A percentile compares a stretch with the other conserved stretches of the same genome.
phyloP scores from a whole-genome alignment of 2,113 vertebrate species.

The Vanacampus margaritifer region DNA sequence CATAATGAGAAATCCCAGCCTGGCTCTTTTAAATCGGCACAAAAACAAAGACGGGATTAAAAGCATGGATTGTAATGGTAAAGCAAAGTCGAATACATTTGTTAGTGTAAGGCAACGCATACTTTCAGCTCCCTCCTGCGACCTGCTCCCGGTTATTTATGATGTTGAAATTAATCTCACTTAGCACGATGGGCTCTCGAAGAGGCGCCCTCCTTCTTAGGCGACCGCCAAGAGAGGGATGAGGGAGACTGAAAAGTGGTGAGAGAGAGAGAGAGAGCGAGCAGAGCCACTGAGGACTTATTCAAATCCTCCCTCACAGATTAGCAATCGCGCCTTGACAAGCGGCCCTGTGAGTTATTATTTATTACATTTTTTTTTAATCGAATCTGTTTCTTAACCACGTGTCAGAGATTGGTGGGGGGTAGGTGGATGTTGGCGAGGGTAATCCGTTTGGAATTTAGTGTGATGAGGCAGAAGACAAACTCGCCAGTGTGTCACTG shows the following conservation, averaged over 20 bases:
- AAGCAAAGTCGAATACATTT: slow-evolving; percentile 55
- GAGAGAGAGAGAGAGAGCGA: slow-evolving; percentile 32
- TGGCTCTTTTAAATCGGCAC: slow-evolving; percentile 29
- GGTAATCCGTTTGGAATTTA: slow-evolving; percentile 73
- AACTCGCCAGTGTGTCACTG: slow-evolving; percentile 58
- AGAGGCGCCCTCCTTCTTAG: slow-evolving; percentile 67
- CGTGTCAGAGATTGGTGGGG: slow-evolving; percentile 57
- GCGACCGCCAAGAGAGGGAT: slow-evolving; percentile 55
- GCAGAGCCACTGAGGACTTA: slow-evolving; percentile 64
- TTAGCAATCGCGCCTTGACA: slow-evolving; percentile 75
- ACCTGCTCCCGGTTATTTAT: slow-evolving; percentile 73
- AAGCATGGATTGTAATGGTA: slow-evolving; percentile 51
- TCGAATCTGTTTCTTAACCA: slow-evolving; percentile 61
- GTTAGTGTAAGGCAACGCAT: slow-evolving; percentile 42
- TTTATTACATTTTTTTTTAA: slow-evolving; percentile 56
- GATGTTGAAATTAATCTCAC: slow-evolving; percentile 76
- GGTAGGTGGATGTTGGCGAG: slow-evolving; percentile 22
- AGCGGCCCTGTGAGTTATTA: slow-evolving; percentile 67
- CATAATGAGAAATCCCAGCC: slow-evolving; percentile 35
- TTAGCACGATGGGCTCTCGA: slow-evolving; percentile 64
- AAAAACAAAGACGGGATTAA: slow-evolving; percentile 64
- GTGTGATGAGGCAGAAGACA: slow-evolving; percentile 68
- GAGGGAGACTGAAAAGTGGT: slow-evolving; percentile 59
- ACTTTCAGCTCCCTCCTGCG: slow-evolving; percentile 47
- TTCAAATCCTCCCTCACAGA: slow-evolving; percentile 78